Base-by-base conservation (phyloP, 2,797 vertebrate genomes). In the Smutsia gigantea region DNA sequence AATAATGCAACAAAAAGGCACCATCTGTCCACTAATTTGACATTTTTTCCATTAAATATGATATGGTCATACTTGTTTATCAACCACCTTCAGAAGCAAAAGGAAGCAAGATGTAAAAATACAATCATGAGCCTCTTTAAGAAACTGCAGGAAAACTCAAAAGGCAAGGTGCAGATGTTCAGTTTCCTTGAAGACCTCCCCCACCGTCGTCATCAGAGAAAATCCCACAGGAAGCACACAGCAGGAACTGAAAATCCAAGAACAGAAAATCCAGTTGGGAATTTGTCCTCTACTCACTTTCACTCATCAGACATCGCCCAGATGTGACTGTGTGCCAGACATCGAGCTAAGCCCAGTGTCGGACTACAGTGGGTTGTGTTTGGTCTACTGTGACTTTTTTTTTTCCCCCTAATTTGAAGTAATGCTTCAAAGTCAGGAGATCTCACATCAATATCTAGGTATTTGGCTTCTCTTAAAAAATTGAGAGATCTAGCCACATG, bases 41-140 rank as follows among this genome's bases (percentile, higher is more conserved):
- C 39, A 55, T 39, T 72, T 51, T 72, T 31, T 14, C 51, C 72
- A 78, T 51, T 39, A 96, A 85, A 87, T 34, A 71, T 23, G 31
- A 39, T 82, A 66, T 59, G 49, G 42, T 71, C 69, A 90, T 57
- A 82, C 87, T 72, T 93, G 57, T 74, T 90, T 39, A 42, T n/a
- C 25, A 92, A 64, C 18, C 34, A 94, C 34, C 19, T 87, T 95
- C 63, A 96, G 66, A 72, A 90, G 49, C 64, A 81, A 61, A 92
- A 90, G 27, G 89, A 57, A 72, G 31, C 9, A 25, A 49, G 27
- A 39, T 39, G 1, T 29, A 55, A 77, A 85, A 93, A 78, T 13
- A 82, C 34, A 89, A n/a, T 64, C 31, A 53, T 14, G 37, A 78
- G 64, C 57, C 25, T 78, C 63, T 87, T 94, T 53, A 61, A 82